Percentiles rank a stretch among this genome's conserved stretches.
These are phyloP conservation scores for Athripsodes cinereus DNA, from an alignment of 2,888 invertebrate genomes.

Conservation along the genomic window DNA sequence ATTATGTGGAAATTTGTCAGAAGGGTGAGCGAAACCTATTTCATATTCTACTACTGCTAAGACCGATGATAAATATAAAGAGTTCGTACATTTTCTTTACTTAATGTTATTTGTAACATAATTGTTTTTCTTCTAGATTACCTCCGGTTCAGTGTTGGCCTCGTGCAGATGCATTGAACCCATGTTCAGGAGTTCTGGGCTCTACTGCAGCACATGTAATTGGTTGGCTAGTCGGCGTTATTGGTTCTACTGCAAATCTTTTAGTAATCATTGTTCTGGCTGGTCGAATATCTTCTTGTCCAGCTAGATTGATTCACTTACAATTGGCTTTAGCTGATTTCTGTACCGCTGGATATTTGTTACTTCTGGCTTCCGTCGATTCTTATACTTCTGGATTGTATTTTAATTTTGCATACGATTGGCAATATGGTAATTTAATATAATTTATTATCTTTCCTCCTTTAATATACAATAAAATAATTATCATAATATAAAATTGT, in stretches of 20 bases:
- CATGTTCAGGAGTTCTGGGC: conserved; percentile 88
- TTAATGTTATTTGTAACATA: background rate
- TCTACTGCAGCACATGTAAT: conserved; percentile 69
- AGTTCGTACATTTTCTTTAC: background rate
- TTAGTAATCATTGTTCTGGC: conserved; percentile 74
- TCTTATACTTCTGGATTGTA: conserved; percentile 77
- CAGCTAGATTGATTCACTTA: conserved; percentile 68
- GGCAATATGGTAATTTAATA: conserved; percentile 27
- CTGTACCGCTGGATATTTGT: conserved; percentile 78
- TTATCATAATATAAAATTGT: no score
- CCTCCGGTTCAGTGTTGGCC: conserved; percentile 58
- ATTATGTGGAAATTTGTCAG: conserved; percentile 50
- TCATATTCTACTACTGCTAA: background rate
- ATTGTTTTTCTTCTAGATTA: background rate
- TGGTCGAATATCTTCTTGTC: conserved; percentile 51
- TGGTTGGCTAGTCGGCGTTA: conserved; percentile 80
- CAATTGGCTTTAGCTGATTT: conserved; percentile 86
- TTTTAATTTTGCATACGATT: conserved; percentile 80
- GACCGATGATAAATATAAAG: no score
- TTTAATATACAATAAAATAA: no score
- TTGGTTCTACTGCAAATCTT: conserved; percentile 78
- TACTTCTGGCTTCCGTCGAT: conserved; percentile 79
- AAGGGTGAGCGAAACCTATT: conserved; percentile 32
- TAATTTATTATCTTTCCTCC: no score
- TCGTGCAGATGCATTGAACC: conserved; percentile 74